These are phyloP conservation scores for Teleogryllus occipitalis DNA, from an alignment of 1,140 invertebrate species.

Conservation along the genomic window DNA sequence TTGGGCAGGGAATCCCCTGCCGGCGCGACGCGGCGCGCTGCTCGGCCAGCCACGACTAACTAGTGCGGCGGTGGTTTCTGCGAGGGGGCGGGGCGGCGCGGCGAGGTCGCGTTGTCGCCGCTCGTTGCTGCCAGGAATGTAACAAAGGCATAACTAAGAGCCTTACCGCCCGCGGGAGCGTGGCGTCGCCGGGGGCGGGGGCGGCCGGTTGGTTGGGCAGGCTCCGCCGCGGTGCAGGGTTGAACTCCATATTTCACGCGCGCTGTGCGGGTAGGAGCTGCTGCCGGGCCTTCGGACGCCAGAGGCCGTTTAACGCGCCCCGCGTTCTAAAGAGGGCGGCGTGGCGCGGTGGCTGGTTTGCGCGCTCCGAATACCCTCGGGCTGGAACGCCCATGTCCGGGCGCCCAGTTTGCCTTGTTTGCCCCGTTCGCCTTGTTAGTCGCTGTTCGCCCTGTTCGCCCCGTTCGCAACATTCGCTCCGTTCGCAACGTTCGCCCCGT, in stretches of 20 bases:
- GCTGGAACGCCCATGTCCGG: no score
- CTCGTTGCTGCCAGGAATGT: neutral
- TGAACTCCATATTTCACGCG: neutral
- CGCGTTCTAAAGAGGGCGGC: neutral
- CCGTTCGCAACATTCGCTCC: no score
- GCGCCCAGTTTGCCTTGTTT: no score
- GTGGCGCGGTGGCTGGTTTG: no score
- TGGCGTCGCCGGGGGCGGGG: no score
- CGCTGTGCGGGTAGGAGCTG: neutral
- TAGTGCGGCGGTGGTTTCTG: neutral
- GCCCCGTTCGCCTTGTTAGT: no score
- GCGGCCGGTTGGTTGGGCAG: no score
- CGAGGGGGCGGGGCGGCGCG: no score
- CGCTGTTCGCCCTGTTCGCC: no score
- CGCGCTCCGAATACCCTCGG: no score
- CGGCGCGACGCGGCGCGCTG: neutral
- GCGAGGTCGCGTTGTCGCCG: neutral
- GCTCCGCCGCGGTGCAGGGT: no score
- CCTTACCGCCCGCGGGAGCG: neutral
- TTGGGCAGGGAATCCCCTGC: neutral
- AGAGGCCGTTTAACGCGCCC: neutral
- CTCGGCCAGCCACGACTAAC: neutral
- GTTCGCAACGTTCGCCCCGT: no score
- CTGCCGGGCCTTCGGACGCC: neutral
- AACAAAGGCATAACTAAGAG: conserved; percentile 4